phyloP scores from a whole-genome alignment of 2,797 vertebrate genomes.

The Epinephelus awoara region DNA sequence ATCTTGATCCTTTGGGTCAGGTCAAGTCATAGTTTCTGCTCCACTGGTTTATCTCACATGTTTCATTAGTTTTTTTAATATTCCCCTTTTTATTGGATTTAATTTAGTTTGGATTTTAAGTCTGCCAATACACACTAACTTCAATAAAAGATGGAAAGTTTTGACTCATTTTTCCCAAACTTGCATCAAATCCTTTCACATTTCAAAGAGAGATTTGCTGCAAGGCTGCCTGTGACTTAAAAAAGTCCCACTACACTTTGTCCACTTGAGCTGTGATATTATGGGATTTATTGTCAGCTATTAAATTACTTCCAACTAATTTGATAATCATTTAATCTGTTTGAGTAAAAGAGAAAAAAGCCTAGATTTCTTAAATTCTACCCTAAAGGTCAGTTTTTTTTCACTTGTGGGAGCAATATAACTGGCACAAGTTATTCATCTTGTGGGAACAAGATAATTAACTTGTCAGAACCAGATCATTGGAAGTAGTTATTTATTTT shows the following conservation, averaged over 20 bases:
- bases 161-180: neutral
- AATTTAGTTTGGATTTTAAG: slow-evolving; percentile 1
- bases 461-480: no score
- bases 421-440: no score
- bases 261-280: no score
- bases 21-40: slow-evolving; percentile 1
- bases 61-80: slow-evolving; percentile 2
- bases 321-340: no score
- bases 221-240: neutral
- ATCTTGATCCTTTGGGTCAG: neutral
- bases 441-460: no score
- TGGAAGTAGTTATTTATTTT: no score
- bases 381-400: no score
- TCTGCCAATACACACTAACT: slow-evolving; percentile 17
- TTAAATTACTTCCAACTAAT: no score
- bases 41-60: neutral
- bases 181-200: neutral
- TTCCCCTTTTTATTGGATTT: slow-evolving; percentile 2
- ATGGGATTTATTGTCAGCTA: no score
- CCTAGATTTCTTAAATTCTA: no score
- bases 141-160: slow-evolving; percentile 22
- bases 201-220: neutral
- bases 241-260: neutral
- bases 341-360: no score
- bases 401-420: no score